A percentile compares a stretch with the other conserved stretches of the same genome.
These are phyloP conservation scores for Otus scops DNA, from an alignment of 2,797 vertebrate genomes.

Conservation along the genomic window DNA sequence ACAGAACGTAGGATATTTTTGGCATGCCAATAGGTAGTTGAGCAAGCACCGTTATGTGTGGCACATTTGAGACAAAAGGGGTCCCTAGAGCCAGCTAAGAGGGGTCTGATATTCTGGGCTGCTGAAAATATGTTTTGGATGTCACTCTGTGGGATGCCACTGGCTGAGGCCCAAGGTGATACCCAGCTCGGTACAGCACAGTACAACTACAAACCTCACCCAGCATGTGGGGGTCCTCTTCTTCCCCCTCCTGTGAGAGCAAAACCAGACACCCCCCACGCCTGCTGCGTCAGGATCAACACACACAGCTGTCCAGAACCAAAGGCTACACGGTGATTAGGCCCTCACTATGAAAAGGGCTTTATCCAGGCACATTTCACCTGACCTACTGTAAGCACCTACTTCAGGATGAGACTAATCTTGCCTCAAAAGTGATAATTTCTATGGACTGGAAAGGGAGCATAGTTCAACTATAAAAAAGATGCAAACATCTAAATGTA, in stretches of 20 bases:
- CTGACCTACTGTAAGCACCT: neutral
- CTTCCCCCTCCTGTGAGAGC: neutral
- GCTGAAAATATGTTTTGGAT: neutral
- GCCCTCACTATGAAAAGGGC: neutral
- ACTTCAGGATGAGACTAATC: neutral
- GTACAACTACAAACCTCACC: neutral
- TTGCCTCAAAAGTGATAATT: neutral
- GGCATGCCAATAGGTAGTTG: neutral
- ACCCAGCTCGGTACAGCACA: neutral
- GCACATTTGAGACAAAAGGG: neutral
- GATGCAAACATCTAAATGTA: neutral
- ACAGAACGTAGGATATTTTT: neutral
- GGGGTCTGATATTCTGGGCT: neutral
- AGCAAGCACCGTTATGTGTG: neutral
- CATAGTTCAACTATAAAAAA: neutral
- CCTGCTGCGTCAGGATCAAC: neutral
- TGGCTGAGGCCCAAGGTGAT: neutral
- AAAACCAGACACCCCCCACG: neutral
- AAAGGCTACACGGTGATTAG: neutral
- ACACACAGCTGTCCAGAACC: neutral
- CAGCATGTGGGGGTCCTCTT: neutral
- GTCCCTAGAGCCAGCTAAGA: neutral
- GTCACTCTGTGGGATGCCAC: neutral
- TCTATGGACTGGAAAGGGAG: neutral
- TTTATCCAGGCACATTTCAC: neutral